Conservation (phyloP, 2,797 vertebrate genomes). For the Acomys russatus region DNA sequence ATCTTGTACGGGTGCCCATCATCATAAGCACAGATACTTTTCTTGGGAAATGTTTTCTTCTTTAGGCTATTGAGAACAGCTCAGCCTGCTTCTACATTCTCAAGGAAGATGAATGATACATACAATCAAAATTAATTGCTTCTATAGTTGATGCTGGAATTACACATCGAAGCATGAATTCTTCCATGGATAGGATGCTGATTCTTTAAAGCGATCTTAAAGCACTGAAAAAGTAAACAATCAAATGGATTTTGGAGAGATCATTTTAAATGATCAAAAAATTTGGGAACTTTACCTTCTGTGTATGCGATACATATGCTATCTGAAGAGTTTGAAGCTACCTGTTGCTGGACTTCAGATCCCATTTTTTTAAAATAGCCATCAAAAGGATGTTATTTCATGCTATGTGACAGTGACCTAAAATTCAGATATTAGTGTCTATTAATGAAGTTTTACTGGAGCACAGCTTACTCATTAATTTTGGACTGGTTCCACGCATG, state of each 20-base stretch:
- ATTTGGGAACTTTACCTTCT: background rate
- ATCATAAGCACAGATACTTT: slow-evolving; percentile 54
- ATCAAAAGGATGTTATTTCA: slow-evolving; percentile 52
- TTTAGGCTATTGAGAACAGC: slow-evolving; percentile 1
- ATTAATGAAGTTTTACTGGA: slow-evolving; percentile 49
- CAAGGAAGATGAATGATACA: slow-evolving; percentile 9
- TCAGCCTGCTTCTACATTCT: slow-evolving; percentile 53
- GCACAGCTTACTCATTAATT: background rate
- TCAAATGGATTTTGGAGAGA: slow-evolving; percentile 20
- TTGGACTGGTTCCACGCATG: background rate
- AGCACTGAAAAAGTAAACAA: slow-evolving; percentile 66
- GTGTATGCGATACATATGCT: background rate
- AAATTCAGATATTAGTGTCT: slow-evolving; percentile 31
- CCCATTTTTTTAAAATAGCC: slow-evolving; percentile 31
- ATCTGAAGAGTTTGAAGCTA: background rate
- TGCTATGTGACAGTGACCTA: slow-evolving; percentile 24
- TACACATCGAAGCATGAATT: slow-evolving; percentile 46
- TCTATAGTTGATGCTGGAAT: slow-evolving; percentile 35
- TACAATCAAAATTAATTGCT: slow-evolving; percentile 48
- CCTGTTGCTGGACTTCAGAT: background rate
- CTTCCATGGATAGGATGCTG: background rate
- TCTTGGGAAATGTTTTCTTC: slow-evolving; percentile 21
- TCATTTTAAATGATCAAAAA: slow-evolving; percentile 54
- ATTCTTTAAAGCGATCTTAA: slow-evolving; percentile 33
- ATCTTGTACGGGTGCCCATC: background rate